Evolutionary conservation across 37 sponge, comb jelly and placozoan species (phyloP).

Genomic region (Oopsacas minuta): DNA sequence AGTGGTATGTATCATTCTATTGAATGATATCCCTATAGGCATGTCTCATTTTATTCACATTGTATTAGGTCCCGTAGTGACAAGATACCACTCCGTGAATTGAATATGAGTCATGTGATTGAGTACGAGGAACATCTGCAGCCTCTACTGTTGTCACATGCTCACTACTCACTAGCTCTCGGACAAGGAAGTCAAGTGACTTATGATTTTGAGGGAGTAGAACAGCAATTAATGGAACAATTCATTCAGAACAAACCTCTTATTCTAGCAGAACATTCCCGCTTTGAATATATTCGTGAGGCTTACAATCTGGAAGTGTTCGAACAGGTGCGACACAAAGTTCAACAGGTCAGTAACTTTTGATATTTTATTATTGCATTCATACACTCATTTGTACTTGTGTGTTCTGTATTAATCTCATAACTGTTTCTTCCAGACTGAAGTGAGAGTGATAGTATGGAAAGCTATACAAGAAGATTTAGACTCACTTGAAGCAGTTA

Average conservation of each 20-base stretch:
- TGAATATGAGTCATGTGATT: background rate
- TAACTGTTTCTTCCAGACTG: background rate
- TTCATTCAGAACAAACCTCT: conserved; percentile 4
- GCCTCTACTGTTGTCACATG: background rate
- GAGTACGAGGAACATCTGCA: conserved; percentile 10
- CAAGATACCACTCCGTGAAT: background rate
- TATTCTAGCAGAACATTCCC: background rate
- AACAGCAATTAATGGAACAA: background rate
- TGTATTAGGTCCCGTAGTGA: background rate
- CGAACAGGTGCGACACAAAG: conserved; percentile 16
- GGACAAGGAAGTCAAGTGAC: background rate
- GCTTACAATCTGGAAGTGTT: conserved; percentile 7
- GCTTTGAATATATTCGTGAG: conserved; percentile 9
- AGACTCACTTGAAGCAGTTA: background rate
- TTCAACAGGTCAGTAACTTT: background rate
- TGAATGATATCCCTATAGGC: background rate
- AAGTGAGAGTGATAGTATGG: background rate
- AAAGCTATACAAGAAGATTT: background rate
- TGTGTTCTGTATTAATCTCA: background rate
- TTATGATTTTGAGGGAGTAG: conserved; percentile 8
- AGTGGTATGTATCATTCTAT: background rate
- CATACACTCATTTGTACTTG: background rate
- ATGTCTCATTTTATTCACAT: background rate
- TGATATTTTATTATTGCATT: too few relatives aligned
- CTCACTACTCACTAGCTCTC: conserved; percentile 19